Percentiles rank a stretch among this genome's conserved stretches.
These are phyloP conservation scores for Nesidiocoris tenuis DNA, from an alignment of 2,888 invertebrate genomes.

Conservation along the genomic window DNA sequence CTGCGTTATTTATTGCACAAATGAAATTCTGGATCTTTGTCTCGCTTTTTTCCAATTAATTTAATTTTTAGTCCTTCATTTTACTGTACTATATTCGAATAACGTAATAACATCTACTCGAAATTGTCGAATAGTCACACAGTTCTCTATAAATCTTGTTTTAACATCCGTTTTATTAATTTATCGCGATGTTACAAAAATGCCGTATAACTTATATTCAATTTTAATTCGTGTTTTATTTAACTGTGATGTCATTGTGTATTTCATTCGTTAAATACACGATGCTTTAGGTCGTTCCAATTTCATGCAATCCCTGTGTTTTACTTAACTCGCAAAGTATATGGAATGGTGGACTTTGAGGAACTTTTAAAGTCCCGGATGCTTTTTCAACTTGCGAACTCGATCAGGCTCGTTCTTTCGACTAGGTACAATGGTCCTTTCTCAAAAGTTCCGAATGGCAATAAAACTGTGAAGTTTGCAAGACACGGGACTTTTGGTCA, in stretches of 20 bases:
- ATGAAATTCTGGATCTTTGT: conserved; percentile 48
- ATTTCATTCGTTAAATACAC: conserved; percentile 28
- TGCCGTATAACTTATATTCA: not conserved
- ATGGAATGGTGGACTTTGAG: too few species aligned
- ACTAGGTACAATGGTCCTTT: too few species aligned
- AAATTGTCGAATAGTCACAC: conserved; percentile 20
- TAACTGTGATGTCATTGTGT: conserved; percentile 35
- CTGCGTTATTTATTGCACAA: conserved; percentile 35
- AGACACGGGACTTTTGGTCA: too few species aligned
- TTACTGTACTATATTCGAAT: conserved; percentile 2
- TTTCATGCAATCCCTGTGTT: not conserved
- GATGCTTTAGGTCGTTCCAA: conserved; percentile 28
- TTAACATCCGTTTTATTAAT: not conserved
- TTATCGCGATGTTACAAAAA: not conserved
- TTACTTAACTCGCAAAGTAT: not conserved
- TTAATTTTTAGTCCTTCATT: conserved; percentile 8
- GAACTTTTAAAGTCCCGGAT: not conserved
- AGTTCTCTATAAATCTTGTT: conserved; percentile 4
- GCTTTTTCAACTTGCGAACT: not conserved
- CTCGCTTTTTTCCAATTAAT: conserved; percentile 24
- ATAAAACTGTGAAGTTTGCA: too few species aligned
- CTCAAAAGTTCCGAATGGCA: too few species aligned
- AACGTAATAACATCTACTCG: conserved; percentile 17
- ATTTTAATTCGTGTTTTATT: conserved; percentile 11
- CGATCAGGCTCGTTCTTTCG: too few species aligned